Conservation (phyloP, 2,797 vertebrate species). For the Enteromius trimaculatus region DNA sequence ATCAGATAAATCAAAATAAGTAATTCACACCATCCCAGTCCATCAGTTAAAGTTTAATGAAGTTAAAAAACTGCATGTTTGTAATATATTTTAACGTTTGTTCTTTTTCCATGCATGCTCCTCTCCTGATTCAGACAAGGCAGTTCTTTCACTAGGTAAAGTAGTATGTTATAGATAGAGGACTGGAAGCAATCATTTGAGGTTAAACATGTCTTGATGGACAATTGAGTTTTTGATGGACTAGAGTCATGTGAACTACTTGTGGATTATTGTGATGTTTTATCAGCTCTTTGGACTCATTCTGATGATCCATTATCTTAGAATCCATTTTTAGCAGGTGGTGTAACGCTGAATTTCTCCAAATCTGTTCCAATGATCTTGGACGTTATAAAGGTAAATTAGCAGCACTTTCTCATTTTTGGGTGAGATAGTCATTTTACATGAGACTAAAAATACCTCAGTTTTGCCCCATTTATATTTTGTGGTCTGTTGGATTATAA, state of each 20-base stretch:
- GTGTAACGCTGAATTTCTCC: neutral
- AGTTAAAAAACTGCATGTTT: neutral
- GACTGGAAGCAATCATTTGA: neutral
- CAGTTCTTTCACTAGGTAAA: neutral
- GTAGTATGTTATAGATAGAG: neutral
- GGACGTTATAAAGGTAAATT: neutral
- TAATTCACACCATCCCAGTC: neutral
- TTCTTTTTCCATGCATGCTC: neutral
- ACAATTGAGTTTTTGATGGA: neutral
- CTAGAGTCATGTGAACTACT: neutral
- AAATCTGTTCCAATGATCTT: neutral
- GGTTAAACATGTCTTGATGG: neutral
- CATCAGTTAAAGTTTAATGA: neutral
- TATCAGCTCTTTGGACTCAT: neutral
- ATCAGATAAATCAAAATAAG: neutral
- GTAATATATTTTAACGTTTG: neutral
- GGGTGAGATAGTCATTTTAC: neutral
- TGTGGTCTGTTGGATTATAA: neutral
- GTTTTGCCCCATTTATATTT: neutral
- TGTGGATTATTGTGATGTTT: neutral
- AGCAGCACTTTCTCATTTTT: neutral
- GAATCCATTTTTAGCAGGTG: neutral
- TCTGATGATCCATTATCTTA: neutral
- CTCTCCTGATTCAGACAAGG: neutral
- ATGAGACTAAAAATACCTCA: neutral